Conservation (phyloP, 2,113 vertebrate genomes). For the Acrocephalus arundinaceus region DNA sequence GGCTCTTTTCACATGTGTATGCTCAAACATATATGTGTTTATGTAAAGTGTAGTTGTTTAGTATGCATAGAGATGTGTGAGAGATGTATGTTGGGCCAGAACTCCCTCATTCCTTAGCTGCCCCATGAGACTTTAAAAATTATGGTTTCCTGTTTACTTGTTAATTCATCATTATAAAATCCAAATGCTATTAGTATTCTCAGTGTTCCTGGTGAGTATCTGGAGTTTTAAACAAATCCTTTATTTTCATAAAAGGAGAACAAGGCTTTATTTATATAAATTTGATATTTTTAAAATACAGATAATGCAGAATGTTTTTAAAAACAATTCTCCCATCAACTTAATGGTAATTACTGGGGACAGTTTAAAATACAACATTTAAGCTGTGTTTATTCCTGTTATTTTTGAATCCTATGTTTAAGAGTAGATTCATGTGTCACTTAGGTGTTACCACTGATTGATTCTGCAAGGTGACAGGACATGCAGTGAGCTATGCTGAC, state of each 20-base stretch:
- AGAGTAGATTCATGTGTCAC: neutral
- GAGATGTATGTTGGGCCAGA: neutral
- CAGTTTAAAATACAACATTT: neutral
- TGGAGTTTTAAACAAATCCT: neutral
- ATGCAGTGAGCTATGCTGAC: neutral
- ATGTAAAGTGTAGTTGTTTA: neutral
- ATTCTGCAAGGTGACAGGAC: neutral
- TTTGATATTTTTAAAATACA: neutral
- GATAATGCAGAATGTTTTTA: neutral
- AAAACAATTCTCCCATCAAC: neutral
- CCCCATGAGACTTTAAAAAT: slow-evolving; percentile 14
- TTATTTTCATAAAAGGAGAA: neutral
- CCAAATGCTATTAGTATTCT: slow-evolving; percentile 21
- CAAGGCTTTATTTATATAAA: neutral
- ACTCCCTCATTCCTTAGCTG: slow-evolving; percentile 19
- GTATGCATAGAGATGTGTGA: neutral
- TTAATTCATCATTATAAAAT: slow-evolving; percentile 45
- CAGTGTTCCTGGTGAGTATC: neutral
- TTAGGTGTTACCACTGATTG: neutral
- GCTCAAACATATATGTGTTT: neutral
- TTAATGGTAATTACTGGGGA: neutral
- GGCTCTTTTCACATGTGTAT: neutral
- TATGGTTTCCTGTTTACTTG: slow-evolving; percentile 55
- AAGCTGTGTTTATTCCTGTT: neutral
- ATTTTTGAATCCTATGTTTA: neutral